Percentiles rank a stretch among this genome's conserved stretches.
Conservation (phyloP, 53 echinoderm and acorn worm genomes). For the Echinarachnius parma region DNA sequence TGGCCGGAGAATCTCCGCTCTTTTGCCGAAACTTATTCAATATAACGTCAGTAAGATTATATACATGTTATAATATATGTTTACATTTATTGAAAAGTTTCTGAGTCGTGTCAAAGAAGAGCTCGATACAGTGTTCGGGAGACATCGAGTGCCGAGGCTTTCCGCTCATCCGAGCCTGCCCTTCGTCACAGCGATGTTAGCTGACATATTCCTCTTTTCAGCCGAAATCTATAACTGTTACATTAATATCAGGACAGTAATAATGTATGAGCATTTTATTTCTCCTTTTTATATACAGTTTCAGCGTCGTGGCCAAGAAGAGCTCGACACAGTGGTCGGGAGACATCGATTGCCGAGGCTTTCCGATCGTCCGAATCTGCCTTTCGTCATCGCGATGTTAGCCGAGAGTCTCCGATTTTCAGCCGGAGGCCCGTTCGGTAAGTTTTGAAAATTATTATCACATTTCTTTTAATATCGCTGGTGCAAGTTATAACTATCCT, state of each 20-base stretch:
- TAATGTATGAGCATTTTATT: too few species aligned
- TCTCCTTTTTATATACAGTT: too few species aligned
- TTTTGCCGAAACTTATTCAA: too few species aligned
- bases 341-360: constrained; percentile 36
- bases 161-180: constrained; percentile 26
- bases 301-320: constrained; percentile 25
- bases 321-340: constrained; percentile 48
- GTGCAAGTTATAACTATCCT: too few species aligned
- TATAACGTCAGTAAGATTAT: too few species aligned
- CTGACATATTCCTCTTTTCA: constrained; percentile 38
- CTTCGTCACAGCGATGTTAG: constrained; percentile 37
- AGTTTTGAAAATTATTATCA: too few species aligned
- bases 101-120: constrained; percentile 28
- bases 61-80: too few species aligned
- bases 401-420: constrained; percentile 47
- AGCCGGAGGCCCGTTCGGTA: constrained; percentile 53
- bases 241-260: too few species aligned
- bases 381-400: constrained; percentile 37
- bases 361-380: constrained; percentile 26
- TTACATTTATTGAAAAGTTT: too few species aligned
- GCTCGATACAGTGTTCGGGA: constrained; percentile 46
- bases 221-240: too few species aligned
- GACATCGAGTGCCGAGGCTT: constrained; percentile 33
- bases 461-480: too few species aligned
- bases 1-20: too few species aligned